These are phyloP conservation scores for Chaenocephalus aceratus DNA, from an alignment of 2,113 vertebrate genomes.

Conservation along the genomic window DNA sequence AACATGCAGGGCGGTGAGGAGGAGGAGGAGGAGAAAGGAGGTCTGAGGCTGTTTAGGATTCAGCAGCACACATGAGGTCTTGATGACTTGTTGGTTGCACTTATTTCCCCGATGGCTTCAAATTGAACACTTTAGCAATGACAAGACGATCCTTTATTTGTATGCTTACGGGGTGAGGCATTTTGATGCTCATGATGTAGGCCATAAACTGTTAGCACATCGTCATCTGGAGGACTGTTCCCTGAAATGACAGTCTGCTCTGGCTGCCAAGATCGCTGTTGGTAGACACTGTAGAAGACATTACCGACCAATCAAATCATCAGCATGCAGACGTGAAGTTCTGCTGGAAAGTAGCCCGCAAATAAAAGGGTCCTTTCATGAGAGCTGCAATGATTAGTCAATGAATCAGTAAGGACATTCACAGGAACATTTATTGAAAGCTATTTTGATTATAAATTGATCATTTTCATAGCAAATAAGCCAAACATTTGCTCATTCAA, in stretches of 20 bases:
- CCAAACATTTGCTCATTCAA: background rate
- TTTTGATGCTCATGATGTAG: conserved; percentile 37
- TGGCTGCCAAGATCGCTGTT: conserved; percentile 6
- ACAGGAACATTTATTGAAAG: too few relatives aligned
- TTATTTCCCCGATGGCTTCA: conserved; percentile 57
- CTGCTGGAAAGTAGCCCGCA: background rate
- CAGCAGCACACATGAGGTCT: conserved; percentile 46
- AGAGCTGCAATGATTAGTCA: background rate
- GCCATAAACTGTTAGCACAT: conserved; percentile 46
- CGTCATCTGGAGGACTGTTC: conserved; percentile 39
- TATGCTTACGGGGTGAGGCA: conserved; percentile 23
- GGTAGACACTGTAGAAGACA: conserved; percentile 32
- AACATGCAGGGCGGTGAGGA: conserved; percentile 11
- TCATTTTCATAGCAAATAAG: background rate
- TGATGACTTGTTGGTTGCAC: conserved; percentile 38
- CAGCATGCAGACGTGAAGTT: conserved; percentile 9
- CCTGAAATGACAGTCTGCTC: conserved; percentile 32
- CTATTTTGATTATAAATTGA: too few relatives aligned
- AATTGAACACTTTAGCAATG: conserved; percentile 52
- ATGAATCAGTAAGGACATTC: background rate
- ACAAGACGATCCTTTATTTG: conserved; percentile 29
- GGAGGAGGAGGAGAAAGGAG: background rate
- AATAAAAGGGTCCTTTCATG: background rate
- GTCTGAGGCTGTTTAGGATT: conserved; percentile 66
- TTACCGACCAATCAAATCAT: conserved; percentile 32